Evolutionary conservation across 2,113 vertebrate species (phyloP), one percentile per base, ranked within the genome.

Genomic region (Pterophyllum scalare): DNA sequence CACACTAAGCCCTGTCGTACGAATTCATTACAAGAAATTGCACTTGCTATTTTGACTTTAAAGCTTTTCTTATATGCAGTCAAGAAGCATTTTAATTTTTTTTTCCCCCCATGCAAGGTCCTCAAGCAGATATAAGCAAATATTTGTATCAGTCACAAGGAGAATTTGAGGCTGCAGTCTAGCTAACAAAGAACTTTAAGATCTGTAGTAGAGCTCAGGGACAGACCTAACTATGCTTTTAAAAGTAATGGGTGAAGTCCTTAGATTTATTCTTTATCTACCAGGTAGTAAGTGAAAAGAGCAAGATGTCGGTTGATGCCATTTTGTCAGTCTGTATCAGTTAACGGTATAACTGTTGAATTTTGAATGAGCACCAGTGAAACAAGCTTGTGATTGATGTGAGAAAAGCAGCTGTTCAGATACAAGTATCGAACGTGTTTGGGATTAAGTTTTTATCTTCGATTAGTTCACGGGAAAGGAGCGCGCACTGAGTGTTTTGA

Each of bases 331-430:
- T 58, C 59, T 75, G 65, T 89, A 89, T 80, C 22, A 62, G 46
- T 79, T 86, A 60, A 86, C 92, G 81, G 82, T 85, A 19, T 43
- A 74, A 80, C 79, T 88, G n/a, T 28, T 90, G 31, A 80, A 92
- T 93, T 90, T 91, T 90, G 62, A 88, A 91, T 83, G 74, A 65
- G 67, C 35, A 26, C 17, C 78, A 88, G 58, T 75, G 57, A 81
- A 82, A 64, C 61, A 46, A 54, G 72, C 67, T 24, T 1, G 7
- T 82, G 77, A 87, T 79, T 78, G 72, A 88, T 89, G 83, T 60
- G 31, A 75, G 70, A 80, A 59, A 64, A 82, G 61, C 84, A 19
- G 58, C 35, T 14, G 38, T 64, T 24, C 20, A 60, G 72, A 80
- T 60, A 49, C 33, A 40, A 79, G 14, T 49, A n/a, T 14, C 40